These are phyloP conservation scores for Neoascia interrupta DNA, from an alignment of 2,888 invertebrate genomes.

Conservation along the genomic window DNA sequence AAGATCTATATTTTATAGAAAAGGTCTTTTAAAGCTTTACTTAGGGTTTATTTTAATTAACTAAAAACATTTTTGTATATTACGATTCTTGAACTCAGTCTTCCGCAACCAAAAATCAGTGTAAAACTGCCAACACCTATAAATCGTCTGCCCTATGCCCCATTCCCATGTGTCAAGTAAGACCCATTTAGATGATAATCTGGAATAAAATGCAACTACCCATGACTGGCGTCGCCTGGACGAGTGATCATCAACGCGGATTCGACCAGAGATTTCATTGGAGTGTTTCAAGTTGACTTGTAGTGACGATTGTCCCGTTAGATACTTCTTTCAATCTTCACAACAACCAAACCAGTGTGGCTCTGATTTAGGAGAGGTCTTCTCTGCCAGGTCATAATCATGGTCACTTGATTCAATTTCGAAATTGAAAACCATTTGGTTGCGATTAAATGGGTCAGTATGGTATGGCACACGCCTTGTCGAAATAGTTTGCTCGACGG, in stretches of 20 bases:
- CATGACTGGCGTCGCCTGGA: neutral
- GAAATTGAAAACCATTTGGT: conserved; percentile 44
- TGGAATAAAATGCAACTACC: neutral
- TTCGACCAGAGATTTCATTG: conserved; percentile 42
- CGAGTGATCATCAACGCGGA: neutral
- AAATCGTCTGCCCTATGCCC: too few relatives aligned
- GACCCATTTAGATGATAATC: conserved; percentile 39
- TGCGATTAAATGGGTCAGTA: conserved; percentile 43
- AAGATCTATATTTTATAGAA: neutral
- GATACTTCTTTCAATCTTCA: conserved; percentile 4
- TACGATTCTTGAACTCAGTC: too few relatives aligned
- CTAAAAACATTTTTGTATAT: too few relatives aligned
- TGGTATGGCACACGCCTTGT: conserved; percentile 30
- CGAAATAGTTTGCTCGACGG: neutral
- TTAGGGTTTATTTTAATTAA: too few relatives aligned
- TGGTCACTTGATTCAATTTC: conserved; percentile 60
- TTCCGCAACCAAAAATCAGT: too few relatives aligned
- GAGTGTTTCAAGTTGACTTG: conserved; percentile 42
- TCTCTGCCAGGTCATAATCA: conserved; percentile 45
- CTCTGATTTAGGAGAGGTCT: conserved; percentile 31
- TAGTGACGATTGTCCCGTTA: conserved; percentile 48
- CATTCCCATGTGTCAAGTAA: too few relatives aligned
- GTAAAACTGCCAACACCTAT: too few relatives aligned
- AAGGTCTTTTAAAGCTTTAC: too few relatives aligned
- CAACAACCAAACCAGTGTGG: conserved; percentile 21